phyloP scores from a whole-genome alignment of 2,888 invertebrate genomes.

The Mythimna lalbum region DNA sequence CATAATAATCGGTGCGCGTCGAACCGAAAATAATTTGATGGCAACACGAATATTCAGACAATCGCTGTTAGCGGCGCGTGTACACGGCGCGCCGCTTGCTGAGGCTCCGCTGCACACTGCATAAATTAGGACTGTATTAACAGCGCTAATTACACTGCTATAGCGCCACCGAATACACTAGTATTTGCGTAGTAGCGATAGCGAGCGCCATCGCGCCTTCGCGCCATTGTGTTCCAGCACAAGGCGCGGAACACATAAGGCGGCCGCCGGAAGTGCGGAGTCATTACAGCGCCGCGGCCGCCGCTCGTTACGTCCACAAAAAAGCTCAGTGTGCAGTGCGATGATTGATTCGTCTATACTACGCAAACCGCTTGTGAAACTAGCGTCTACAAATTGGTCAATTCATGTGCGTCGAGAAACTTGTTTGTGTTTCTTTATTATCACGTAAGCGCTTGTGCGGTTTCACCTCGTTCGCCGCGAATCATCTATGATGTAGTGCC shows the following conservation, averaged over 20 bases:
- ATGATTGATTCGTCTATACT: constrained; percentile 83
- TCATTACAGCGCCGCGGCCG: constrained; percentile 75
- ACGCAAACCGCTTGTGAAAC: constrained; percentile 79
- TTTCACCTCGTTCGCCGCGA: constrained; percentile 73
- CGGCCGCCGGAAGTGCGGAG: constrained; percentile 77
- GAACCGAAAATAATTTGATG: constrained; percentile 76
- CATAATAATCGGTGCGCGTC: constrained; percentile 74
- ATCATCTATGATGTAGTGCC: constrained; percentile 69
- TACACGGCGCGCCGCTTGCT: constrained; percentile 45
- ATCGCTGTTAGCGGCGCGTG: constrained; percentile 61
- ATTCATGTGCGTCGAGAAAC: constrained; percentile 79
- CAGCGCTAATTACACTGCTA: constrained; percentile 80
- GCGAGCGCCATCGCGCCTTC: constrained; percentile 63
- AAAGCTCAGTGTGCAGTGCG: constrained; percentile 75
- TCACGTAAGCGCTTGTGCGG: constrained; percentile 73
- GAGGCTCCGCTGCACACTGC: constrained; percentile 71
- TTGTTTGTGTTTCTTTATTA: constrained; percentile 79
- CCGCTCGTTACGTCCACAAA: constrained; percentile 81
- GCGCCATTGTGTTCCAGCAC: constrained; percentile 72
- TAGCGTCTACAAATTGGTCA: constrained; percentile 83
- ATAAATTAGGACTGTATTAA: constrained; percentile 78
- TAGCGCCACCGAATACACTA: constrained; percentile 77
- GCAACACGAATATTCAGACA: constrained; percentile 75
- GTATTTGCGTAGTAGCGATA: constrained; percentile 73
- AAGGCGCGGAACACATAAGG: constrained; percentile 70